A percentile compares a stretch with the other conserved stretches of the same genome.
Evolutionary conservation across 1,140 invertebrate species (phyloP).

Genomic region (Physella acuta): DNA sequence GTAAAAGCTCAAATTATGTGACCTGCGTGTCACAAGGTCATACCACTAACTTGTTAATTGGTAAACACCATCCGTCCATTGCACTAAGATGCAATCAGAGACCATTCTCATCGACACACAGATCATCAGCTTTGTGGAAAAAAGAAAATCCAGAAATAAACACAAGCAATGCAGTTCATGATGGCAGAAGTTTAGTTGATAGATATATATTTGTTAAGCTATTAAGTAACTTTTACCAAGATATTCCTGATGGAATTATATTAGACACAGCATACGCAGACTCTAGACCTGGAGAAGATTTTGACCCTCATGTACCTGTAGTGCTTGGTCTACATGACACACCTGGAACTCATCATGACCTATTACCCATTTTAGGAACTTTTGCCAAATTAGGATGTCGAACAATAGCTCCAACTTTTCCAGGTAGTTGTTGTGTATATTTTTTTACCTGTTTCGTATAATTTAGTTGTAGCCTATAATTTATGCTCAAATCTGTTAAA

Average conservation of each 20-base stretch:
- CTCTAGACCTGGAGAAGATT: constrained; percentile 28
- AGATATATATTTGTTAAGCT: constrained; percentile 24
- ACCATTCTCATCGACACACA: not conserved
- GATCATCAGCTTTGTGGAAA: not conserved
- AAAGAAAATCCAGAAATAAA: not conserved
- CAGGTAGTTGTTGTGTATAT: constrained; percentile 22
- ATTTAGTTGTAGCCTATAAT: not conserved
- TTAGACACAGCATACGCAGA: constrained; percentile 36
- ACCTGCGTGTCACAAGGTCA: no score
- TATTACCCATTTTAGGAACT: constrained; percentile 27
- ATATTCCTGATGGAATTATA: constrained; percentile 31
- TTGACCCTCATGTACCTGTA: constrained; percentile 25
- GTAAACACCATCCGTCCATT: no score
- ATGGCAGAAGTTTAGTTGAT: constrained; percentile 18
- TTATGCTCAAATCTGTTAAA: not conserved
- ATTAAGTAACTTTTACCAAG: constrained; percentile 19
- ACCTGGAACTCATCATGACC: constrained; percentile 27
- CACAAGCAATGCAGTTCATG: not conserved
- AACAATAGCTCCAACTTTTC: constrained; percentile 34
- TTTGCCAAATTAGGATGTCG: constrained; percentile 34
- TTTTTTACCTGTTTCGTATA: not conserved
- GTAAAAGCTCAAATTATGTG: no score
- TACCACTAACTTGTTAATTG: no score
- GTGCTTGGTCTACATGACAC: constrained; percentile 32
- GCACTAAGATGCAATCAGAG: not conserved